These are phyloP conservation scores for Drosophila picticornis DNA, from an alignment of 2,888 invertebrate genomes.

Conservation along the genomic window DNA sequence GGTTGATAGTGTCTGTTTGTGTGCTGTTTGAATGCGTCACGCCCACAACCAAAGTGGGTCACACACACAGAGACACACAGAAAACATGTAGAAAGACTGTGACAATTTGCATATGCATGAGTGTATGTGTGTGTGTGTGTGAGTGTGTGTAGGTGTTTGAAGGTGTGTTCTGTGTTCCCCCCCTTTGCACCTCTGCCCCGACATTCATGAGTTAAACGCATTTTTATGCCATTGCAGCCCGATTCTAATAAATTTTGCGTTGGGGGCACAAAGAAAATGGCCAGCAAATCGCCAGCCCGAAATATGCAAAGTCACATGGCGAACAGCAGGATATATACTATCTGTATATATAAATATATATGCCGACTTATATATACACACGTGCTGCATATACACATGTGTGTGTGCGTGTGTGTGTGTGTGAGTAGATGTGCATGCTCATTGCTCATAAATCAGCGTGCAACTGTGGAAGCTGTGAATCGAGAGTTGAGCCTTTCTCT, in stretches of 20 bases:
- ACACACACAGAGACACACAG: conserved; percentile 32
- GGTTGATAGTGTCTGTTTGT: background rate
- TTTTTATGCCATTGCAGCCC: conserved; percentile 50
- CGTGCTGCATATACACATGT: conserved; percentile 16
- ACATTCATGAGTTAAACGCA: conserved; percentile 57
- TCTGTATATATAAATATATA: conserved; percentile 18
- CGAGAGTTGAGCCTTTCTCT: conserved; percentile 11
- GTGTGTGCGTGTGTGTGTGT: conserved; percentile 4
- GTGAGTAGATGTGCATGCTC: conserved; percentile 28
- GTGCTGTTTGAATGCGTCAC: conserved; percentile 38
- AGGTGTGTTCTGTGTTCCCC: conserved; percentile 21
- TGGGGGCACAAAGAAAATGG: conserved; percentile 33
- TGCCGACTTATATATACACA: conserved; percentile 27
- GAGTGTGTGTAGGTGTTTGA: conserved; percentile 42
- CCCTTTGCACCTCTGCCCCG: background rate
- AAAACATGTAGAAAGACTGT: conserved; percentile 29
- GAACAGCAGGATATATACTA: conserved; percentile 49
- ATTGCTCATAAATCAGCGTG: conserved; percentile 69
- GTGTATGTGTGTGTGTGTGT: conserved; percentile 25
- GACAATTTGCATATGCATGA: conserved; percentile 76
- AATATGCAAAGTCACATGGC: conserved; percentile 74
- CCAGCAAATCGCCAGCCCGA: conserved; percentile 50
- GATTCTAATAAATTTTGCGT: conserved; percentile 71
- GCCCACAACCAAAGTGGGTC: conserved; percentile 77
- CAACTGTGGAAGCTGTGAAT: conserved; percentile 35